A percentile compares a stretch with the other conserved stretches of the same genome.
These are phyloP conservation scores for Coelopa frigida DNA, from an alignment of 1,140 invertebrate genomes.

Conservation along the genomic window DNA sequence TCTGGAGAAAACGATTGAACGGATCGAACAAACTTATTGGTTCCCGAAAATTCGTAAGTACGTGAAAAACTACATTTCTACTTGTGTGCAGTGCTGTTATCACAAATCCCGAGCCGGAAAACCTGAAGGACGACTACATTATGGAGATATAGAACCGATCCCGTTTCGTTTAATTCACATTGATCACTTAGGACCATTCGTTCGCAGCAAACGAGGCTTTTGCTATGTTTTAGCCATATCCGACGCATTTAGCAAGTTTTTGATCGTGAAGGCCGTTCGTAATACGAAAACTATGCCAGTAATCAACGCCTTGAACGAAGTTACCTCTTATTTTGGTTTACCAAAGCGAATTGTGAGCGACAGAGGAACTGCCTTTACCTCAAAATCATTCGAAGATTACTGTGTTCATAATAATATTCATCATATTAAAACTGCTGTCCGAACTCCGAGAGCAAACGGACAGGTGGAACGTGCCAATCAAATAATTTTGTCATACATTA, in stretches of 20 bases:
- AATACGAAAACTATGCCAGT: constrained; percentile 20
- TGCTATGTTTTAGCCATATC: constrained; percentile 45
- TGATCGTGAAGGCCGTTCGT: constrained; percentile 9
- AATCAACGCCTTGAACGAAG: constrained; percentile 20
- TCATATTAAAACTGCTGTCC: constrained; percentile 12
- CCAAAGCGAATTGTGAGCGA: constrained; percentile 22
- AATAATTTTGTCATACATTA: constrained; percentile 12
- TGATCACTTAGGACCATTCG: constrained; percentile 29
- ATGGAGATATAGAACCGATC: constrained; percentile 22
- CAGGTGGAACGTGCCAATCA: constrained; percentile 24
- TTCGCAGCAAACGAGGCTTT: constrained; percentile 32
- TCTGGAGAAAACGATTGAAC: constrained; percentile 15
- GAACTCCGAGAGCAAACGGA: constrained; percentile 18
- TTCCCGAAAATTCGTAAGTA: constrained; percentile 25
- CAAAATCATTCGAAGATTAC: constrained; percentile 7
- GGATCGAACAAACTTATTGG: constrained; percentile 17
- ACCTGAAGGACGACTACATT: constrained; percentile 20
- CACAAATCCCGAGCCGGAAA: constrained; percentile 20
- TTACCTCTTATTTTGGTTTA: constrained; percentile 11
- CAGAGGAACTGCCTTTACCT: constrained; percentile 15
- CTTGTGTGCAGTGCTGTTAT: constrained; percentile 24
- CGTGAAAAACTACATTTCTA: constrained; percentile 14
- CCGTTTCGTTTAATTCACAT: constrained; percentile 30
- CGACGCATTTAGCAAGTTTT: constrained; percentile 26
- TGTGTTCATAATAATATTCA: constrained; percentile 9